Evolutionary conservation across 1,140 invertebrate genomes (phyloP).

Genomic region (Rhopalosiphum maidis): DNA sequence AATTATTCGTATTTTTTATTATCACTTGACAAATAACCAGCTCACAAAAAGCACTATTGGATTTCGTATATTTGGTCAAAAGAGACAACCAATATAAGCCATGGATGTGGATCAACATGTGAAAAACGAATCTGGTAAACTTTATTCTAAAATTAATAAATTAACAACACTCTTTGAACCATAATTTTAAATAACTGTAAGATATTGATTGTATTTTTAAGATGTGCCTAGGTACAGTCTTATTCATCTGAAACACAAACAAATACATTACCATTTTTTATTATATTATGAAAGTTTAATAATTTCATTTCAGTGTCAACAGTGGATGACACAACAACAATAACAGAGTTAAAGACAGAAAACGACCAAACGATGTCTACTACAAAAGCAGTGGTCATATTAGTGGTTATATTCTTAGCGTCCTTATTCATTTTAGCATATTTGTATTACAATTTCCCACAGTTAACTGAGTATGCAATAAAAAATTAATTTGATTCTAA

Average conservation of each 20-base stretch:
- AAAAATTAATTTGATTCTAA: slow-evolving; percentile 10
- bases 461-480: slow-evolving; percentile 79
- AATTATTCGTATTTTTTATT: background rate
- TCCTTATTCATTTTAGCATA: slow-evolving; percentile 71
- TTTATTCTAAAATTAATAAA: background rate
- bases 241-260: slow-evolving; percentile 25
- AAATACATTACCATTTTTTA: background rate
- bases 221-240: background rate
- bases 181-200: background rate
- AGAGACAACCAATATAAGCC: background rate
- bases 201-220: background rate
- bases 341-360: background rate
- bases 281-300: background rate
- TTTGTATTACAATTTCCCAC: slow-evolving; percentile 80
- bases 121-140: slow-evolving; percentile 10
- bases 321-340: background rate
- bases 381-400: slow-evolving; percentile 61
- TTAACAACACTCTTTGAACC: background rate
- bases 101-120: slow-evolving; percentile 23
- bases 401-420: slow-evolving; percentile 69
- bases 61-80: background rate
- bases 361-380: slow-evolving; percentile 56
- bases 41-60: background rate
- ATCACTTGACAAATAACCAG: background rate
- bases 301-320: slow-evolving; percentile 2